Evolutionary conservation across 1,140 invertebrate genomes (phyloP).

Genomic region (Ctenoplectra terminalis): DNA sequence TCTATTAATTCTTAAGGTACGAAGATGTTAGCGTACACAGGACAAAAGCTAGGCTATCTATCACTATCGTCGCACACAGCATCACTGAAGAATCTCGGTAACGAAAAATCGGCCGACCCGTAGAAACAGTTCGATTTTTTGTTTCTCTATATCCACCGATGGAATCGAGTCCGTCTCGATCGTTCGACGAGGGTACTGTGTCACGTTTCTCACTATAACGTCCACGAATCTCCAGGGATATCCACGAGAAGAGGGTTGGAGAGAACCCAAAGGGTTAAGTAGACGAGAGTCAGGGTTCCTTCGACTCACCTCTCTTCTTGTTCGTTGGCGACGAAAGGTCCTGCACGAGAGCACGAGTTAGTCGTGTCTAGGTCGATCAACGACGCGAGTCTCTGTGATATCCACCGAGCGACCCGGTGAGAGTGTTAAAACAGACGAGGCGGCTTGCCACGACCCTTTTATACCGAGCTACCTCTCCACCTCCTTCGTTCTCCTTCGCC

Average conservation of each 20-base stretch:
- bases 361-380: conserved; percentile 38
- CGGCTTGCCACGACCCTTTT: conserved; percentile 76
- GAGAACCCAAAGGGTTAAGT: background rate
- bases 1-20: too few species aligned
- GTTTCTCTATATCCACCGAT: conserved; percentile 4
- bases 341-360: conserved; percentile 4
- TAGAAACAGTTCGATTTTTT: background rate
- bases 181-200: conserved; percentile 7
- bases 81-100: conserved; percentile 36
- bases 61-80: conserved; percentile 54
- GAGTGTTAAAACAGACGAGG: conserved; percentile 81
- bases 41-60: background rate
- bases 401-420: conserved; percentile 67
- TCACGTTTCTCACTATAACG: conserved; percentile 23
- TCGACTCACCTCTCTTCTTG: conserved; percentile 59
- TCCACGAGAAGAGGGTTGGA: background rate
- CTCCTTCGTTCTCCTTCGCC: conserved; percentile 74
- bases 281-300: background rate
- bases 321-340: background rate
- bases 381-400: conserved; percentile 43
- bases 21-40: too few species aligned
- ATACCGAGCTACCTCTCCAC: conserved; percentile 75
- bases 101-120: background rate
- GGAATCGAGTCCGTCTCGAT: background rate
- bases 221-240: background rate